These are phyloP conservation scores for Reticulitermes lucifugus DNA, from an alignment of 2,888 invertebrate species.

Conservation along the genomic window DNA sequence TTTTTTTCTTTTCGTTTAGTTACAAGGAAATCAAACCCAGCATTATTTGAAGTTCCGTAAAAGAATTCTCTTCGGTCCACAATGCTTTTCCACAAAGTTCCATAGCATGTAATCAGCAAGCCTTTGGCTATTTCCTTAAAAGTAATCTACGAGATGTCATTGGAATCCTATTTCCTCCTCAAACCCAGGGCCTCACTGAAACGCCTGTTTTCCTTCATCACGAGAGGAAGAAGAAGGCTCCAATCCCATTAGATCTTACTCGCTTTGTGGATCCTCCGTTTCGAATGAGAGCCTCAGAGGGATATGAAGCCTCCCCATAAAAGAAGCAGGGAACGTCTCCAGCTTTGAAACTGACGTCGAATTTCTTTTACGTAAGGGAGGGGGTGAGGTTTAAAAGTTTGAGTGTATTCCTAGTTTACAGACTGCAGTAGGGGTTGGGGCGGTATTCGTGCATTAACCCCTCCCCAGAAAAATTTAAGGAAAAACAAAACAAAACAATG, in stretches of 20 bases:
- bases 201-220: constrained; percentile 13
- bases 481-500: neutral
- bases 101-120: constrained; percentile 9
- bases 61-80: constrained; percentile 5
- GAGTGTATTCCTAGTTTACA: constrained; percentile 21
- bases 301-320: constrained; percentile 26
- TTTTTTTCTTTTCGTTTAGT: neutral
- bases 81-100: constrained; percentile 17
- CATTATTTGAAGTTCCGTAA: neutral
- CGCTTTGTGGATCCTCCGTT: constrained; percentile 25
- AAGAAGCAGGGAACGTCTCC: constrained; percentile 24
- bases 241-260: constrained; percentile 38
- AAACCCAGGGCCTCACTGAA: neutral
- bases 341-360: constrained; percentile 37
- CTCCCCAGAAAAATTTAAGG: neutral
- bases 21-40: neutral
- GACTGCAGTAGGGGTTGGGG: constrained; percentile 1
- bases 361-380: neutral
- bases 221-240: constrained; percentile 15
- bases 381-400: constrained; percentile 16
- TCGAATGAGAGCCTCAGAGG: constrained; percentile 20
- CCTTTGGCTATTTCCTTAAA: constrained; percentile 25
- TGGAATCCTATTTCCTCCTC: constrained; percentile 18
- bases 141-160: constrained; percentile 23
- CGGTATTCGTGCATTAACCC: constrained; percentile 33